Evolutionary conservation across 2,888 invertebrate species (phyloP), one percentile per base, ranked within the genome.

Genomic region (Neria commutata): DNA sequence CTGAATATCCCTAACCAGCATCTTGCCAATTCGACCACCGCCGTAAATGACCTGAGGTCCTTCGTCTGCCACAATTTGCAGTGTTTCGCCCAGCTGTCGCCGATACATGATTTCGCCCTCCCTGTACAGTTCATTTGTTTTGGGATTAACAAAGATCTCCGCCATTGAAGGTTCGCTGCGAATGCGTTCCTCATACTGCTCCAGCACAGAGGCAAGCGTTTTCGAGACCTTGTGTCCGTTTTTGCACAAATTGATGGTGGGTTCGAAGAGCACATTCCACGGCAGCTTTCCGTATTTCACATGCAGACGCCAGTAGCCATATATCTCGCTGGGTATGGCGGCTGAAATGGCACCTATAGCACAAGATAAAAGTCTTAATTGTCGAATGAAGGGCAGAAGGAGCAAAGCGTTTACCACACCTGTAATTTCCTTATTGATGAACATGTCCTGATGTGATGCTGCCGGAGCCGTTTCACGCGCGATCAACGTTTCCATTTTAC

Each of bases 271-370:
- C 0, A 88, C 86, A 29, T 77, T 78, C 97, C 97, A 98, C 0
- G 87, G 85, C 48, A 95, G 81, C 64, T 84, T 85, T 1, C 94
- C 94, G 76, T 89, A 94, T 66, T 81, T 83, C 60, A 86, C 80
- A 80, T 94, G 87, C 10, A 93, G 86, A 54, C 84, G 86, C 86
- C 90, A 90, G 78, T 93, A 94, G 0, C 96, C 97, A 59, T 86
- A 84, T 21, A 97, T 81, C 81, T 96, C 96, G 8, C 94, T 94
- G 0, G 97, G 96, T 16, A 96, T 89, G 14, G 90, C 97, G n/a
- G 91, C 85, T 0, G 94, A 86, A 1, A 79, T 47, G 8, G 76
- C 79, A 1, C 73, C 74, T 67, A 29, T 37, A 24, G n/a, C n/a
- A n/a, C n/a, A 10, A 37, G 10, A 37, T 40, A n/a, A 37, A 37